phyloP scores from a whole-genome alignment of 2,888 invertebrate species.

The Pegoplata infirma region DNA sequence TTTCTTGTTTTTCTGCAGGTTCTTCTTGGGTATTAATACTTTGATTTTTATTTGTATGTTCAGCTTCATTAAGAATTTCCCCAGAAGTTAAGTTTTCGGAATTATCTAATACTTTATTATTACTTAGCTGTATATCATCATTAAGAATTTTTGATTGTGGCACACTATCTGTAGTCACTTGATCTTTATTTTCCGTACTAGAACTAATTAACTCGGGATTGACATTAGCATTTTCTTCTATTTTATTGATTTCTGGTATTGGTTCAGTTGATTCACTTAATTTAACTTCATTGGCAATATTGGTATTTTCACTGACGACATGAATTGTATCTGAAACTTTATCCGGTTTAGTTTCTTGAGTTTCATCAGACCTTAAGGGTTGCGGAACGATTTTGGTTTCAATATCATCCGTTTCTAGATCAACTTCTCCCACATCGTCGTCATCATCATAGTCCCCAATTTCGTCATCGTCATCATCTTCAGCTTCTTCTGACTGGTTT shows the following conservation, averaged over 20 bases:
- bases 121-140: not conserved
- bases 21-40: not conserved
- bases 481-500: conserved; percentile 63
- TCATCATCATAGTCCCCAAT: conserved; percentile 65
- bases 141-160: not conserved
- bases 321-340: no score
- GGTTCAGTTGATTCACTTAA: no score
- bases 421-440: conserved; percentile 56
- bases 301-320: not conserved
- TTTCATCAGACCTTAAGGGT: not conserved
- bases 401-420: not conserved
- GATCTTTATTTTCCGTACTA: not conserved
- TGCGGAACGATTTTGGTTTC: no score
- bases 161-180: not conserved
- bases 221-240: not conserved
- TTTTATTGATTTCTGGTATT: not conserved
- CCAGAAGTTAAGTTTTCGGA: not conserved
- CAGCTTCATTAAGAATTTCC: not conserved
- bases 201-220: not conserved
- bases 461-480: conserved; percentile 65
- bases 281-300: no score
- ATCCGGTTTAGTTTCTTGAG: not conserved
- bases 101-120: not conserved
- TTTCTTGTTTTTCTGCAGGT: not conserved
- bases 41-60: not conserved